Percentiles rank a stretch among this genome's conserved stretches.
Conservation (phyloP, 2,797 vertebrate species). For the Pseudocheirus occidentalis region DNA sequence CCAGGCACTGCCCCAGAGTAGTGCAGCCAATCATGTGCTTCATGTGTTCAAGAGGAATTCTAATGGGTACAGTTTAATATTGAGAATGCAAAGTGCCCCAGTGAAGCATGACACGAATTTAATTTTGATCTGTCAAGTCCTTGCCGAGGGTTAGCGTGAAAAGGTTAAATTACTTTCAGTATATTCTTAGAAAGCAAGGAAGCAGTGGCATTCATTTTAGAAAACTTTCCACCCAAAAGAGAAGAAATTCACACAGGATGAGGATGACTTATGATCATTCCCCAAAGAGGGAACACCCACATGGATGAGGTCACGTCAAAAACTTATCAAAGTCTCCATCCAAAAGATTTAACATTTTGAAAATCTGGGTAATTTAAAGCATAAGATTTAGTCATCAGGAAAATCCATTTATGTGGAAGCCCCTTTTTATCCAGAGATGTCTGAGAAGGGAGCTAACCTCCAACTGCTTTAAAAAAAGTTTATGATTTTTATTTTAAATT, state of each 20-base stretch:
- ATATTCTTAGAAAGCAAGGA: not conserved
- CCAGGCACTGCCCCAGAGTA: not conserved
- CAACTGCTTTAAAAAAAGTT: not conserved
- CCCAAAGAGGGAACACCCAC: not conserved
- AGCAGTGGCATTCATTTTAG: not conserved
- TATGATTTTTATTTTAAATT: not conserved
- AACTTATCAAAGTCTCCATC: not conserved
- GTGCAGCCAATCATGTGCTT: not conserved
- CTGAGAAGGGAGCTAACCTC: not conserved
- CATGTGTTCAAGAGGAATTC: not conserved
- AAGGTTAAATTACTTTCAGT: not conserved
- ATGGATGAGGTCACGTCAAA: not conserved
- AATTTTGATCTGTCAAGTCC: not conserved
- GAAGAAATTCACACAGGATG: slow-evolving; percentile 4
- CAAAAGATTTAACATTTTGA: not conserved
- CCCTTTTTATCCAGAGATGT: not conserved
- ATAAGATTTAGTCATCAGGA: not conserved
- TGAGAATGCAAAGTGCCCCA: not conserved
- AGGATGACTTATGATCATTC: not conserved
- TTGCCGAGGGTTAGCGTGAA: not conserved
- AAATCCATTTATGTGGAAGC: not conserved
- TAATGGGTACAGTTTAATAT: not conserved
- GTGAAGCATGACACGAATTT: not conserved
- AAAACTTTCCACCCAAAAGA: not conserved
- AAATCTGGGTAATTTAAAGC: not conserved